These are phyloP conservation scores for Tachysurus vachellii DNA, from an alignment of 2,113 vertebrate genomes.

Conservation along the genomic window DNA sequence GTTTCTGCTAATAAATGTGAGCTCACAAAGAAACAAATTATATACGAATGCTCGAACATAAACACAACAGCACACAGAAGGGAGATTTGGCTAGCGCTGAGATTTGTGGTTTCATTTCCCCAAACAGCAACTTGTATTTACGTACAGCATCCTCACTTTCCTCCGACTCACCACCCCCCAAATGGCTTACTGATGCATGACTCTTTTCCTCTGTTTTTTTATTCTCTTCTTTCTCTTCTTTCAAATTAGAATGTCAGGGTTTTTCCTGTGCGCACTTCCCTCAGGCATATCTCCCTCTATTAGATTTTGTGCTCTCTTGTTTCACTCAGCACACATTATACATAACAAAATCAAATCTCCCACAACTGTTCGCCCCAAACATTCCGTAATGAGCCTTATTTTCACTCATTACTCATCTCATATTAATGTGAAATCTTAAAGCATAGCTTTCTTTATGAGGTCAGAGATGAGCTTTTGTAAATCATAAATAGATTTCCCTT, in stretches of 20 bases:
- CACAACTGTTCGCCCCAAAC: slow-evolving; percentile 11
- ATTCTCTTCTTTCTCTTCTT: slow-evolving; percentile 2
- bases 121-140: slow-evolving; percentile 25
- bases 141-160: slow-evolving; percentile 2
- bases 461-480: slow-evolving; percentile 17
- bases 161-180: not conserved
- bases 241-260: slow-evolving; percentile 2
- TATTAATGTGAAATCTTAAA: not conserved
- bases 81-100: slow-evolving; percentile 6
- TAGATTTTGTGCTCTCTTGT: slow-evolving; percentile 8
- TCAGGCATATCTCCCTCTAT: not conserved
- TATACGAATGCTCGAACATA: not conserved
- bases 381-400: slow-evolving; percentile 7
- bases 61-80: not conserved
- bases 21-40: not conserved
- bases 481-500: not conserved
- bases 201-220: not conserved
- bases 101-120: slow-evolving; percentile 13
- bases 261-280: not conserved
- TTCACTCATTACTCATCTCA: slow-evolving; percentile 5
- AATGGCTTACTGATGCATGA: not conserved
- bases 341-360: slow-evolving; percentile 17
- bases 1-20: not conserved
- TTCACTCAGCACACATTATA: slow-evolving; percentile 23
- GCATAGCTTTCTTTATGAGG: not conserved